A percentile compares a stretch with the other conserved stretches of the same genome.
Conservation (phyloP, 2,888 invertebrate species). For the Cheilosia pagana region DNA sequence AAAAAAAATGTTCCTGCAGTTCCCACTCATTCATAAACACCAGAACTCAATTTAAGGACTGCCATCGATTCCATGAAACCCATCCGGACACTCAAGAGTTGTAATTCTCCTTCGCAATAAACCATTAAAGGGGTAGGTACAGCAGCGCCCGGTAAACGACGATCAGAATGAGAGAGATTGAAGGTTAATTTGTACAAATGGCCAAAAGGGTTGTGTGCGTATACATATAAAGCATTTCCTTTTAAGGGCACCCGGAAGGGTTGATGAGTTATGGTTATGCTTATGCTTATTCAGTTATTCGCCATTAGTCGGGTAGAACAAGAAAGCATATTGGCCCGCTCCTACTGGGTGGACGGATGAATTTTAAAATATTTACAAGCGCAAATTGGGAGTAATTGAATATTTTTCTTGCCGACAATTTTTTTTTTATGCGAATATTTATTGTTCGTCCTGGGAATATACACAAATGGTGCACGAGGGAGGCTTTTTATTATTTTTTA, state of each 20-base stretch:
- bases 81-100: conserved; percentile 16
- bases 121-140: conserved; percentile 17
- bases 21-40: neutral
- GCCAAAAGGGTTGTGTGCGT: conserved; percentile 39
- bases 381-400: conserved; percentile 66
- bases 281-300: conserved; percentile 32
- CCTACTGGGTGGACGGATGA: neutral
- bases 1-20: neutral
- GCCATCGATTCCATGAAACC: neutral
- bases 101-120: conserved; percentile 39
- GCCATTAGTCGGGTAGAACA: neutral
- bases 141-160: conserved; percentile 20
- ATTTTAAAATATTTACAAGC: conserved; percentile 57
- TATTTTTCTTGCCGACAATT: conserved; percentile 38
- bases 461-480: conserved; percentile 43
- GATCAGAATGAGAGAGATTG: conserved; percentile 4
- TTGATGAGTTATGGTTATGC: conserved; percentile 61
- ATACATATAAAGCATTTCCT: conserved; percentile 19
- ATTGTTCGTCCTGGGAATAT: conserved; percentile 53
- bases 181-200: conserved; percentile 23
- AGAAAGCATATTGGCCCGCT: conserved; percentile 20
- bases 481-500: conserved; percentile 30
- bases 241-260: conserved; percentile 33
- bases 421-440: conserved; percentile 46
- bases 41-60: neutral